Base-by-base conservation (phyloP, 2,113 vertebrate genomes). In the Harpagus bidentatus region DNA sequence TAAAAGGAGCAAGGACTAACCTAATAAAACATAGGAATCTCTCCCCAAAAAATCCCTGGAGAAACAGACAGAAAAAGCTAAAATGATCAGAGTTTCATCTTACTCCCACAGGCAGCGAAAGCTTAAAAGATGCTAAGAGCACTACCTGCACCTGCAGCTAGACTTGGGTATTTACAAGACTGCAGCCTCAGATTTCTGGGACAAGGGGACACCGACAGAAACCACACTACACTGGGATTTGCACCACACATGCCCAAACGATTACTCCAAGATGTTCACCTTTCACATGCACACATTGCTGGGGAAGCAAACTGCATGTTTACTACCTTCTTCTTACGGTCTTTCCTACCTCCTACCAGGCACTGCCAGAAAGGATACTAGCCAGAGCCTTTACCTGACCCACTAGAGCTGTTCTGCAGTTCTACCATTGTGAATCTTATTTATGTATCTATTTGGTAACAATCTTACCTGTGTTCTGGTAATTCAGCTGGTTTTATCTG, bases 381-480 rank as follows among this genome's bases (percentile, higher is more conserved):
- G 45, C 34, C 62, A 80, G 62, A 91, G 43, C 28, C 10, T 66
- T 61, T 4, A 14, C 9, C 26, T 55, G 32, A 82, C 38, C 20
- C 55, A 36, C 45, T 38, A 45, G 25, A 67, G 20, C 52, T 52
- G 74, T 56, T 88, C 58, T 20, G 66, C 79, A 90, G 66, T 56
- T 72, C 47, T 25, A 63, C 79, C 72, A 31, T 76, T 9, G 45
- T 47, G n/a, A n/a, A 16, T 15, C 40, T 42, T 8, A 55, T 82
- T 31, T 25, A 28, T 10, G 25, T 29, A 21, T 26, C 34, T 62
- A 1, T 34, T 61, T 53, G 42, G 52, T 25, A 86, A 25, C 26
- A 61, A 5, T 55, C 97, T 97, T 95, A 99, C 99, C 99, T 99
- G 97, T 98, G 98, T 82, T 99, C 99, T 47, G 99, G 98, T 82